Evolutionary conservation across 1,140 invertebrate genomes (phyloP), one percentile per base, ranked within the genome.

Genomic region (Lasioglossum baleicum): DNA sequence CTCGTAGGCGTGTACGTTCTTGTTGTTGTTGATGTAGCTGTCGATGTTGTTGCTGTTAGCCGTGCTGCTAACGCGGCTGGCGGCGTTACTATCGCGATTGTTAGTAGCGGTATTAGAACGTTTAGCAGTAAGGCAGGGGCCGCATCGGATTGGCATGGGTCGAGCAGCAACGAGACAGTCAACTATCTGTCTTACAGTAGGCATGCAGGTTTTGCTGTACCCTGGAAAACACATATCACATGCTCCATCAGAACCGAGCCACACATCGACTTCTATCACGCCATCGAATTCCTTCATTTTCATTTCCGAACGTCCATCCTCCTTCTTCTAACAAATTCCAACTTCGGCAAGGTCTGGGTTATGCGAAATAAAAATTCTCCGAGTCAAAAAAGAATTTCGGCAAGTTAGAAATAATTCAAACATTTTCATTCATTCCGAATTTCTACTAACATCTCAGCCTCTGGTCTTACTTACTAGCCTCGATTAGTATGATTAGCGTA

Each of bases 181-280:
- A 92, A 93, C 91, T 91, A 93, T 91, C 90, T 93, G 90, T 92
- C 90, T 93, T 92, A 93, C 90, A 92, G 92, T 90, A 93, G 92
- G 91, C 92, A 93, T 93, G 92, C 92, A 92, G 92, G 89, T 92
- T 92, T 92, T 91, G 89, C 86, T 81, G 91, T 88, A 90, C 87
- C 92, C 92, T 92, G 92, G 85, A 91, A 93, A 91, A 92, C 88
- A 92, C 89, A 90, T 88, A 90, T 91, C 88, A 92, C 92, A 92
- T 93, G 92, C 92, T 89, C 79, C 83, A 90, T 93, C 90, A 93
- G 90, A 92, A 91, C 86, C 81, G 85, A 85, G 91, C 82, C 83
- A 84, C 71, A 75, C 76, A 79, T 65, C 74, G 72, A 78, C 87
- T 83, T 78, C 82, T 74, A 69, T 84, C 82, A 75, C 70, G 86